A percentile compares a stretch with the other conserved stretches of the same genome.
Conservation (phyloP, 2,888 invertebrate species). For the Synergus laeviventris region DNA sequence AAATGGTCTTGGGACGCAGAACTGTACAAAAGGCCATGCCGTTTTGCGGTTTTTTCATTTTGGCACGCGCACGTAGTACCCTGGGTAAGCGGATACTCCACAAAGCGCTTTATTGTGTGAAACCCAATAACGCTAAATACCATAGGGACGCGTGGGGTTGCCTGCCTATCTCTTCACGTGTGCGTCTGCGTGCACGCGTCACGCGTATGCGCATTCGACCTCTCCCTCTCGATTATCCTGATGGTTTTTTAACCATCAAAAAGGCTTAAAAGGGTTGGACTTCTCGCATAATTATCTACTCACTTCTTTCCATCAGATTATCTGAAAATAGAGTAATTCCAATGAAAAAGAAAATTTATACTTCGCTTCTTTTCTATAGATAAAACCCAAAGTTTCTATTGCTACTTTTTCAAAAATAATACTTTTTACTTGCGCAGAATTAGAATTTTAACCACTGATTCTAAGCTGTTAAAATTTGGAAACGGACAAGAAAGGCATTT, state of each 20-base stretch:
- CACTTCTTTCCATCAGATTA: not conserved
- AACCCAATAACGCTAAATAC: slow-evolving; percentile 69
- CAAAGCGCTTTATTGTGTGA: slow-evolving; percentile 74
- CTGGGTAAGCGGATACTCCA: slow-evolving; percentile 72
- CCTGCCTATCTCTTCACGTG: slow-evolving; percentile 27
- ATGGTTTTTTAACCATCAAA: slow-evolving; percentile 14
- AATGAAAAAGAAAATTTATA: not conserved
- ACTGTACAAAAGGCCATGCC: slow-evolving; percentile 57
- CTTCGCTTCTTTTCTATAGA: not conserved
- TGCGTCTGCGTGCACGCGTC: slow-evolving; percentile 39
- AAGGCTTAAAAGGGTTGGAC: slow-evolving; percentile 20
- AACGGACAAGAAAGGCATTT: too few species aligned
- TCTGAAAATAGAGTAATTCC: not conserved
- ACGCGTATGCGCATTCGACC: slow-evolving; percentile 38
- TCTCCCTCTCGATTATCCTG: slow-evolving; percentile 31
- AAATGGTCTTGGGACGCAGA: slow-evolving; percentile 46
- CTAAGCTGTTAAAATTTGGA: too few species aligned
- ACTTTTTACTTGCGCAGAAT: too few species aligned
- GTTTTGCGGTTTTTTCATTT: slow-evolving; percentile 72
- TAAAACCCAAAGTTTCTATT: too few species aligned
- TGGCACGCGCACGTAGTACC: slow-evolving; percentile 70
- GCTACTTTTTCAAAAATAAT: too few species aligned
- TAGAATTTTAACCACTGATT: too few species aligned
- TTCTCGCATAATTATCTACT: slow-evolving; percentile 1
- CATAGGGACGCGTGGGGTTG: slow-evolving; percentile 50